Conservation (phyloP, 2,113 vertebrate genomes). For the Sisor rabdophorus region DNA sequence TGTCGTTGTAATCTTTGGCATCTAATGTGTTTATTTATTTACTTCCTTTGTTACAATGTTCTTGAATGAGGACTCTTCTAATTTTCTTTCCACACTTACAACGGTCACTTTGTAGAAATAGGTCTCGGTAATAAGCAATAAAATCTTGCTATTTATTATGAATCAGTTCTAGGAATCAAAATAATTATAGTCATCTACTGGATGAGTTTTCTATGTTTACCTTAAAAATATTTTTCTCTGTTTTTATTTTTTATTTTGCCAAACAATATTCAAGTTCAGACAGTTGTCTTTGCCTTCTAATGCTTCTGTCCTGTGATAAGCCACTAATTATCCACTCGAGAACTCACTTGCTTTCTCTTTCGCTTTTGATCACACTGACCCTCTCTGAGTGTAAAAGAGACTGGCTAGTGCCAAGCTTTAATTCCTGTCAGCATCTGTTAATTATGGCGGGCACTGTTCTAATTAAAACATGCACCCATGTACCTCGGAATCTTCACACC, state of each 20-base stretch:
- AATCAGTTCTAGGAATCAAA: neutral
- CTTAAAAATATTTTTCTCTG: neutral
- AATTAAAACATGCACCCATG: conserved; percentile 75
- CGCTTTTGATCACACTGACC: conserved; percentile 17
- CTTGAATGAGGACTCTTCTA: neutral
- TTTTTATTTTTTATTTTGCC: neutral
- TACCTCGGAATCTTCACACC: conserved; percentile 63
- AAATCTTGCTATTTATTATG: neutral
- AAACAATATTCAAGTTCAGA: neutral
- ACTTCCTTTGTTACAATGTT: neutral
- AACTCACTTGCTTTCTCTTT: conserved; percentile 36
- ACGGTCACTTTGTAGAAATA: neutral
- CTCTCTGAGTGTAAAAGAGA: conserved; percentile 61
- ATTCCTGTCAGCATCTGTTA: conserved; percentile 80
- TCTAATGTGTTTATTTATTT: neutral
- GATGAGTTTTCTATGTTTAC: neutral
- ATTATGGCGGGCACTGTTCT: conserved; percentile 72
- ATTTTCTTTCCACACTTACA: neutral
- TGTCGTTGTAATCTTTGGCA: neutral
- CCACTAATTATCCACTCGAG: conserved; percentile 28
- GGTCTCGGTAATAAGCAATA: too few species aligned
- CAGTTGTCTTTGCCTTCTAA: conserved; percentile 10
- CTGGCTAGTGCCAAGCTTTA: conserved; percentile 69
- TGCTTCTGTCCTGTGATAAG: conserved; percentile 26
- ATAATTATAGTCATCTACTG: neutral